phyloP scores from a whole-genome alignment of 2,888 invertebrate genomes.

The Rugalucina vietnamica region DNA sequence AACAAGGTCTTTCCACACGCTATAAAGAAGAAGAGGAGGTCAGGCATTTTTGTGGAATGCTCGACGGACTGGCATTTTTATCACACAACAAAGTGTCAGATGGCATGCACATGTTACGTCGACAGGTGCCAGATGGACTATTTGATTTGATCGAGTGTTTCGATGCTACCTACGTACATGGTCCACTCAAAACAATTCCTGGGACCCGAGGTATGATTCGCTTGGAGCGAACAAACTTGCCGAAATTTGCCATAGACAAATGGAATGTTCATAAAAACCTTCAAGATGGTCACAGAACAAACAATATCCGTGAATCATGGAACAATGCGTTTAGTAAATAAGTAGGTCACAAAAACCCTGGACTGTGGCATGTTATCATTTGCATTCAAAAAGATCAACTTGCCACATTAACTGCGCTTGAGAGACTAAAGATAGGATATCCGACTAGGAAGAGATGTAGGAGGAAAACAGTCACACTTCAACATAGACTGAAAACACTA shows the following conservation, averaged over 20 bases:
- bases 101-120: neutral
- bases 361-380: neutral
- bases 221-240: neutral
- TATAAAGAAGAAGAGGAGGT: neutral
- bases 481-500: too few relatives aligned
- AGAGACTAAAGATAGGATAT: too few relatives aligned
- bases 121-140: neutral
- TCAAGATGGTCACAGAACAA: neutral
- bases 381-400: neutral
- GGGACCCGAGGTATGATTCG: neutral
- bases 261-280: neutral
- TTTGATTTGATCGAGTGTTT: neutral
- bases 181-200: neutral
- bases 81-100: neutral
- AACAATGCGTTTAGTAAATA: neutral
- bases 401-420: neutral
- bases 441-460: too few relatives aligned
- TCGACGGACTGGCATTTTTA: neutral
- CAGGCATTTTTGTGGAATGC: neutral
- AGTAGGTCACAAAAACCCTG: neutral
- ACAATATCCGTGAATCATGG: neutral
- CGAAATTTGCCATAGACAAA: neutral
- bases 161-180: neutral
- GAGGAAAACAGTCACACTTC: too few relatives aligned
- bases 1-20: too few relatives aligned